Evolutionary conservation across 2,113 vertebrate genomes (phyloP).

Genomic region (Noctilio leporinus): DNA sequence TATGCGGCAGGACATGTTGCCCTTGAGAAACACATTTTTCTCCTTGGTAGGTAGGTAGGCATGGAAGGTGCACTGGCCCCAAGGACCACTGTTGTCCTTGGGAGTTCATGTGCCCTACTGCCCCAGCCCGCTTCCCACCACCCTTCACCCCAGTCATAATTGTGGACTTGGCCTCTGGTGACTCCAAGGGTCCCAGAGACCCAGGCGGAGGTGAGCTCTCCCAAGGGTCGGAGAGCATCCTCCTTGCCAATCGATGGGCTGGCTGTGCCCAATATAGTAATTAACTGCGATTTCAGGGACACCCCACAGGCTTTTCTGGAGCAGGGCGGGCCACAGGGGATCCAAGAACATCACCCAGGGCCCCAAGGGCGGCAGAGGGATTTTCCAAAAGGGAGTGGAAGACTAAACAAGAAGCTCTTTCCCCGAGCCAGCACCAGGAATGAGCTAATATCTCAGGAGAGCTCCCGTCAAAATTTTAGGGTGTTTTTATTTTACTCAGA

Average conservation of each 20-base stretch:
- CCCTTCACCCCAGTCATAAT: neutral
- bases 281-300: neutral
- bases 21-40: neutral
- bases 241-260: accelerated
- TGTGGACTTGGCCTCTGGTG: neutral
- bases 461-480: neutral
- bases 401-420: neutral
- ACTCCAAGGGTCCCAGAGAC: too few relatives aligned
- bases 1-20: accelerated
- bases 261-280: neutral
- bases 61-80: neutral
- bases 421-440: neutral
- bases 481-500: neutral
- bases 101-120: neutral
- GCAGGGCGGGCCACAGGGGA: neutral
- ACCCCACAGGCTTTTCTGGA: neutral
- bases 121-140: neutral
- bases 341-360: neutral
- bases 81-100: neutral
- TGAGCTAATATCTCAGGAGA: neutral
- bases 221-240: accelerated
- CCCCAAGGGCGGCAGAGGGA: neutral
- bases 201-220: neutral
- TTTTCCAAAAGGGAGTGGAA: neutral
- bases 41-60: neutral